phyloP scores from a whole-genome alignment of 2,113 vertebrate genomes.

The Centropus bengalensis region DNA sequence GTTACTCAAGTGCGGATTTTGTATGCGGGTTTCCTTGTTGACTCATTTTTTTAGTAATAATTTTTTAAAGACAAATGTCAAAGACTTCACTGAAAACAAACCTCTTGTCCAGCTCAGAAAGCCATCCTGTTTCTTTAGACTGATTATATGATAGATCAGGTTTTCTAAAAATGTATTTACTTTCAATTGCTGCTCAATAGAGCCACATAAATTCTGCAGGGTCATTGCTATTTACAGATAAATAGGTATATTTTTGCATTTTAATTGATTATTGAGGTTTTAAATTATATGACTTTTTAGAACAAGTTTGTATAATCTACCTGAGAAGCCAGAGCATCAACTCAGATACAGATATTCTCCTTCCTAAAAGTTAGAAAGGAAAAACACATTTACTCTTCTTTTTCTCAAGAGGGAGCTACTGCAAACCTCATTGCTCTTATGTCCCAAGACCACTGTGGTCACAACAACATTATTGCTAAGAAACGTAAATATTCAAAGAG shows the following conservation, averaged over 20 bases:
- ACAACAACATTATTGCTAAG: neutral
- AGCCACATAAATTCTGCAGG: neutral
- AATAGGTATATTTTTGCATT: slow-evolving; percentile 42
- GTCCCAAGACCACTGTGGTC: neutral
- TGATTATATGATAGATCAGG: neutral
- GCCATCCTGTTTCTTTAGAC: neutral
- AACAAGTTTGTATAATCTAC: slow-evolving; percentile 14
- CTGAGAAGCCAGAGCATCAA: neutral
- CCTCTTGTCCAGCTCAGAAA: neutral
- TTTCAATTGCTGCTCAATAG: neutral
- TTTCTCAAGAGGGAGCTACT: neutral
- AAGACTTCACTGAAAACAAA: neutral
- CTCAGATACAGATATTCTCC: neutral
- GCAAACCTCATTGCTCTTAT: neutral
- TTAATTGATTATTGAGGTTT: slow-evolving; percentile 46
- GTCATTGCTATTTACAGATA: neutral
- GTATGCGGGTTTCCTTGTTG: slow-evolving; percentile 67
- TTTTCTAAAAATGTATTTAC: slow-evolving; percentile 17
- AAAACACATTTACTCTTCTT: neutral
- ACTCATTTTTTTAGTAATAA: slow-evolving; percentile 5
- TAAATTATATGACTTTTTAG: slow-evolving; percentile 32
- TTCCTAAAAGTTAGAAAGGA: neutral
- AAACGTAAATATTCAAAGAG: neutral
- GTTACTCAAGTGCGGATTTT: slow-evolving; percentile 45
- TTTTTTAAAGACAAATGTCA: slow-evolving; percentile 20